Base-by-base conservation (phyloP, 2,797 vertebrate species). In the Gallirallus australis region DNA sequence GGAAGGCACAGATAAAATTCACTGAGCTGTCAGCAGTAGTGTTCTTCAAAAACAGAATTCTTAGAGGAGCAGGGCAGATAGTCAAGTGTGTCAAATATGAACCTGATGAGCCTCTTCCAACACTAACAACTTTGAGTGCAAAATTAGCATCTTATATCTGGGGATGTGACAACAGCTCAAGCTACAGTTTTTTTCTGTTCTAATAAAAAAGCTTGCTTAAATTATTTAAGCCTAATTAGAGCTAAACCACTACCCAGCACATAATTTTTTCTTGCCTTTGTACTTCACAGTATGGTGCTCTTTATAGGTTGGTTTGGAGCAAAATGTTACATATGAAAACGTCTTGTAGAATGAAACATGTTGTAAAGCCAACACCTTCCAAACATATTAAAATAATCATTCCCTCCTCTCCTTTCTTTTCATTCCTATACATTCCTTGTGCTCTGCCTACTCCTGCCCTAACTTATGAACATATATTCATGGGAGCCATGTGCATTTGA, bases 61-160 rank as follows among this genome's bases (percentile, higher is more conserved):
- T 73, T 92, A 17, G 64, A 82, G 77, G 20, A 92, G 68, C n/a
- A 86, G 27, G 90, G 77, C 73, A 91, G 33, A 60, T 21, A 83
- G 33, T 91, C 70, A 87, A 78, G 54, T 65, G 54, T 83, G 50
- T 90, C 86, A 90, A 83, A 78, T 76, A 31, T 52, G 86, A 94
- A 27, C 52, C 48, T 70, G 56, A 60, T 7, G 31, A 79, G 45
- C 13, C 53, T 86, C 79, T 89, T 66, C 86, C 78, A 90, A 35
- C 47, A 69, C n/a, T 48, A 59, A 86, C 27, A 73, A 85, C 48
- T 82, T 23, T 33, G 20, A 82, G 35, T n/a, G n/a, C 57, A 77
- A 71, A 86, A 82, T 77, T 59, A 73, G 35, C 48, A 57, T 87
- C 68, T 78, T 77, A 14, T 27, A 68, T 47, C 18, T 57, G 53